A percentile compares a stretch with the other conserved stretches of the same genome.
These are phyloP conservation scores for Natator depressus DNA, from an alignment of 2,113 vertebrate genomes.

Conservation along the genomic window DNA sequence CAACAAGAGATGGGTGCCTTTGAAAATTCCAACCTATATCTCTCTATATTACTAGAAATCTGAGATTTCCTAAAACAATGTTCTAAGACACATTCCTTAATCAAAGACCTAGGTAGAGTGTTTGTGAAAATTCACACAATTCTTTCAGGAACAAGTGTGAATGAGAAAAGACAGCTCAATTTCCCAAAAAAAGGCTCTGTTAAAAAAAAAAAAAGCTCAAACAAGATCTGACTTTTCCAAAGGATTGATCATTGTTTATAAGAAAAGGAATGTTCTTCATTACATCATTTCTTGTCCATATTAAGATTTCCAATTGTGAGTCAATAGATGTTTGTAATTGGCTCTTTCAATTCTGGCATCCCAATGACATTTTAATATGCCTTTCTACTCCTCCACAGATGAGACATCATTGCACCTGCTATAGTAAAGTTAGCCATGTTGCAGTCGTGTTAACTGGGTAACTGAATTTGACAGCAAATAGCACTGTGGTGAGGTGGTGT, in stretches of 20 bases:
- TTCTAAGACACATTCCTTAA: background rate
- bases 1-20: background rate
- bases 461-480: background rate
- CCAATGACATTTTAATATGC: background rate
- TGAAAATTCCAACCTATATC: background rate
- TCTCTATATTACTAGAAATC: background rate
- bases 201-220: slow-evolving; percentile 9
- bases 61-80: background rate
- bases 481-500: too few species aligned
- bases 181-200: slow-evolving; percentile 6
- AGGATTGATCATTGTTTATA: background rate
- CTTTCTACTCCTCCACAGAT: background rate
- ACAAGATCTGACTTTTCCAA: background rate
- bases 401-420: background rate
- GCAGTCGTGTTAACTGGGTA: background rate
- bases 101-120: background rate
- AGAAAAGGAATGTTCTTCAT: background rate
- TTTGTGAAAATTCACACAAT: background rate
- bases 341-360: background rate
- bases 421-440: background rate
- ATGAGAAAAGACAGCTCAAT: slow-evolving; percentile 33
- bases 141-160: background rate
- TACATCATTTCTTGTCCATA: background rate
- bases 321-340: background rate
- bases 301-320: background rate